Percentiles rank a stretch among this genome's conserved stretches.
Conservation (phyloP, 2,888 invertebrate species). For the Molanna angustata region DNA sequence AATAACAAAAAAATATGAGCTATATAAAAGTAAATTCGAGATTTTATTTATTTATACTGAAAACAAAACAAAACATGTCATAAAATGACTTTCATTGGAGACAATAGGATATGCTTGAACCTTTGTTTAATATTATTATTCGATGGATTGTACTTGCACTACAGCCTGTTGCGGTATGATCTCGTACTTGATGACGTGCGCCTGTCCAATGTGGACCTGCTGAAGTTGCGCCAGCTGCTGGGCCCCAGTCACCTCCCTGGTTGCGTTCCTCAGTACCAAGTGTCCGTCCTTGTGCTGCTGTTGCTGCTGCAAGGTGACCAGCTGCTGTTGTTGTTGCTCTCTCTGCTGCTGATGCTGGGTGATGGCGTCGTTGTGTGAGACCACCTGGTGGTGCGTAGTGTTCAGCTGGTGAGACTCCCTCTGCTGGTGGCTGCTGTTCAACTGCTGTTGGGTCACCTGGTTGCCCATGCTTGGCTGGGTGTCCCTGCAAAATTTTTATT, state of each 20-base stretch:
- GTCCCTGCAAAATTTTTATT: slow-evolving; percentile 10
- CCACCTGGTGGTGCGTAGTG: slow-evolving; percentile 30
- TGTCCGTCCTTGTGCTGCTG: slow-evolving; percentile 28
- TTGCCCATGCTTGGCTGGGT: slow-evolving; percentile 11
- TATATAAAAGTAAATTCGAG: no score
- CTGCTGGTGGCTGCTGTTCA: slow-evolving; percentile 33
- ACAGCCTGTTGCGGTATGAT: slow-evolving; percentile 53
- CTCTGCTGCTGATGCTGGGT: slow-evolving; percentile 28
- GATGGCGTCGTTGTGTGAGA: slow-evolving; percentile 31
- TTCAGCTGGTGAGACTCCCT: slow-evolving; percentile 20
- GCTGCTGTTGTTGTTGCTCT: slow-evolving; percentile 26
- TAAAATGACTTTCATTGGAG: no score
- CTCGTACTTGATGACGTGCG: slow-evolving; percentile 57
- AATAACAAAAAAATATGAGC: no score
- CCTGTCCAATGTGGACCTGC: slow-evolving; percentile 41
- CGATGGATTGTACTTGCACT: slow-evolving; percentile 53
- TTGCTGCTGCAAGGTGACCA: slow-evolving; percentile 17
- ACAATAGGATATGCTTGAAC: no score
- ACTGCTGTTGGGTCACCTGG: slow-evolving; percentile 24
- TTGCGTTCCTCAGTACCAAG: slow-evolving; percentile 42
- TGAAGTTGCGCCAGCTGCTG: slow-evolving; percentile 45
- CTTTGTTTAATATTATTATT: slow-evolving; percentile 38
- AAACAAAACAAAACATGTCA: no score
- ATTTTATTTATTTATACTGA: no score
- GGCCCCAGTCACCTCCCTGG: slow-evolving; percentile 46